Conservation (phyloP, 2,113 vertebrate species). For the Nesogale talazaci region DNA sequence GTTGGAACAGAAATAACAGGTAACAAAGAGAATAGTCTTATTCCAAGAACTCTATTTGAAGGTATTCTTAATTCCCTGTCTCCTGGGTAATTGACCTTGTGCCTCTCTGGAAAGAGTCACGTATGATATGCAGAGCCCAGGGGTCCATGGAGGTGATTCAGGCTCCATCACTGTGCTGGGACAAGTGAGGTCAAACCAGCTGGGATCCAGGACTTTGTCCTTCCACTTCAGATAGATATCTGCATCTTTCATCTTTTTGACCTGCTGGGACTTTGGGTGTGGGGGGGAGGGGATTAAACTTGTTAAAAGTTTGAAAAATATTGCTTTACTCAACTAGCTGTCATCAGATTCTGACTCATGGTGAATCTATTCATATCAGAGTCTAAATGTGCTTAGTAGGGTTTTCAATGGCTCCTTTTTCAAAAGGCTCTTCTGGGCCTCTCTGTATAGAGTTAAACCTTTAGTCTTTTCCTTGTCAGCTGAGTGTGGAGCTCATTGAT, state of each 20-base stretch:
- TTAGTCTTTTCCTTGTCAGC: background rate
- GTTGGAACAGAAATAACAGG: background rate
- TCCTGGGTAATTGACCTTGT: background rate
- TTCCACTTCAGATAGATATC: background rate
- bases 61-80: background rate
- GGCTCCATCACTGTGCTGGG: background rate
- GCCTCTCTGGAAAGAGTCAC: background rate
- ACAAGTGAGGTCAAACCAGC: background rate
- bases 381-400: background rate
- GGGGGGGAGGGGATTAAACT: background rate
- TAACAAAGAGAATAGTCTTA: background rate
- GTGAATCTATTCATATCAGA: background rate
- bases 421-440: too few species aligned
- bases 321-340: background rate
- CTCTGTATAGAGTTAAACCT: background rate
- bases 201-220: background rate
- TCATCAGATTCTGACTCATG: background rate
- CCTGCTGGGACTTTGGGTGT: background rate
- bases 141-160: background rate
- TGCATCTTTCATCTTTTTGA: background rate
- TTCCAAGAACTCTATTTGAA: background rate
- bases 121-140: background rate
- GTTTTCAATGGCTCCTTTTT: too few species aligned
- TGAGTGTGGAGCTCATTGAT: background rate
- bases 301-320: slow-evolving; percentile 2